Conservation (phyloP, 1,140 invertebrate genomes). For the Octopus sinensis region DNA sequence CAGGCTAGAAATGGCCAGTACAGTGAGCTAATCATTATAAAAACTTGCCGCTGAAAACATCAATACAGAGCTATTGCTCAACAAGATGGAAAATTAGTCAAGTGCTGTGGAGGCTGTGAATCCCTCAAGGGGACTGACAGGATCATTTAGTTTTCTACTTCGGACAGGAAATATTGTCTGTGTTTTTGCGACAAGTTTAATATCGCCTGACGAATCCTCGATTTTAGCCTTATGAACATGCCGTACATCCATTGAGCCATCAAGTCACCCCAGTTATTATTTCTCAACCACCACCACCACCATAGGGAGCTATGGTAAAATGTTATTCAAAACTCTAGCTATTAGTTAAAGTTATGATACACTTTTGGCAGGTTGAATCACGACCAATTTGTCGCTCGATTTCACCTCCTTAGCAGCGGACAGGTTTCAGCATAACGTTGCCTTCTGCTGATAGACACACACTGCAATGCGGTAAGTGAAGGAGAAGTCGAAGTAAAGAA, state of each 20-base stretch:
- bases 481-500: too few species aligned
- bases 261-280: too few species aligned
- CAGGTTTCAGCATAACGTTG: too few species aligned
- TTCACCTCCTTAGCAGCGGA: too few species aligned
- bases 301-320: too few species aligned
- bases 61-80: slow-evolving; percentile 8
- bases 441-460: too few species aligned
- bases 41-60: slow-evolving; percentile 10
- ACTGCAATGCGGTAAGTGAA: too few species aligned
- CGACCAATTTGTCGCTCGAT: too few species aligned
- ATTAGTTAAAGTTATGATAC: too few species aligned
- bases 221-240: slow-evolving; percentile 1
- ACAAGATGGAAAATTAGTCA: slow-evolving; percentile 13
- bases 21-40: slow-evolving; percentile 8
- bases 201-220: neutral
- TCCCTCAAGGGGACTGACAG: neutral
- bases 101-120: neutral
- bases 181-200: slow-evolving; percentile 7
- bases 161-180: neutral
- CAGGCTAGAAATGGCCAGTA: neutral
- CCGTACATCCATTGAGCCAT: neutral
- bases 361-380: too few species aligned
- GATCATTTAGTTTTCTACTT: neutral
- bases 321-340: too few species aligned
- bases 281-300: too few species aligned